Percentiles rank a stretch among this genome's conserved stretches.
These are phyloP conservation scores for Cheilosia scutellata DNA, from an alignment of 2,888 invertebrate genomes.

Conservation along the genomic window DNA sequence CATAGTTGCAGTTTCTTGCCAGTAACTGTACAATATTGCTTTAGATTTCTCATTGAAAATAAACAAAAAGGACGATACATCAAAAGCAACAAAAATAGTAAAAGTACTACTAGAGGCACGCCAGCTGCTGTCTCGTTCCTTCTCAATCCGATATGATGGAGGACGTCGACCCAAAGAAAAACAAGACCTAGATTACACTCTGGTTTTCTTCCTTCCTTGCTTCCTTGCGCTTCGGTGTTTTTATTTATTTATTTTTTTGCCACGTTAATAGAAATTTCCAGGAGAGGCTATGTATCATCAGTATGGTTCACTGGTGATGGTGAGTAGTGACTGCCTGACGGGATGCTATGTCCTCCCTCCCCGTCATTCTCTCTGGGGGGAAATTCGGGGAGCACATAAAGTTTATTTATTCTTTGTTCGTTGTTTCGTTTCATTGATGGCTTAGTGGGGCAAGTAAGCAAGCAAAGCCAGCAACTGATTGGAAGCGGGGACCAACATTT, in stretches of 20 bases:
- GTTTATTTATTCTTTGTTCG: constrained; percentile 67
- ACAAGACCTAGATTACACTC: constrained; percentile 69
- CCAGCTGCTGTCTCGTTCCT: neutral
- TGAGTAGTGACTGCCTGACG: too few species aligned
- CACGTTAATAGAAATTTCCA: constrained; percentile 63
- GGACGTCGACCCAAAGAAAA: constrained; percentile 71
- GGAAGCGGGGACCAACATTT: constrained; percentile 18
- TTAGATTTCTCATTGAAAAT: constrained; percentile 48
- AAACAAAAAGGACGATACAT: constrained; percentile 37
- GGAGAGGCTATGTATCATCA: constrained; percentile 26
- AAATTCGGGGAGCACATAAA: constrained; percentile 58
- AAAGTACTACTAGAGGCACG: neutral
- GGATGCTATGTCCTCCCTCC: constrained; percentile 49
- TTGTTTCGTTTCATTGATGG: constrained; percentile 70
- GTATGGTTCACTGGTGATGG: constrained; percentile 20
- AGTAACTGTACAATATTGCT: constrained; percentile 11
- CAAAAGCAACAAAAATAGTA: constrained; percentile 26
- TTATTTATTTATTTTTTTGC: constrained; percentile 31
- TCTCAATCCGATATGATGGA: constrained; percentile 55
- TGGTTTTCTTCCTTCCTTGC: constrained; percentile 46
- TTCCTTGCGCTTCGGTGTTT: constrained; percentile 25
- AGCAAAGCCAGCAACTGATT: constrained; percentile 27
- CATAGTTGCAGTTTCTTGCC: neutral
- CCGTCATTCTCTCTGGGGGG: neutral
- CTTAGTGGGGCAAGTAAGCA: constrained; percentile 72